Conservation (phyloP, 1,140 invertebrate genomes). For the Ectropis grisescens region DNA sequence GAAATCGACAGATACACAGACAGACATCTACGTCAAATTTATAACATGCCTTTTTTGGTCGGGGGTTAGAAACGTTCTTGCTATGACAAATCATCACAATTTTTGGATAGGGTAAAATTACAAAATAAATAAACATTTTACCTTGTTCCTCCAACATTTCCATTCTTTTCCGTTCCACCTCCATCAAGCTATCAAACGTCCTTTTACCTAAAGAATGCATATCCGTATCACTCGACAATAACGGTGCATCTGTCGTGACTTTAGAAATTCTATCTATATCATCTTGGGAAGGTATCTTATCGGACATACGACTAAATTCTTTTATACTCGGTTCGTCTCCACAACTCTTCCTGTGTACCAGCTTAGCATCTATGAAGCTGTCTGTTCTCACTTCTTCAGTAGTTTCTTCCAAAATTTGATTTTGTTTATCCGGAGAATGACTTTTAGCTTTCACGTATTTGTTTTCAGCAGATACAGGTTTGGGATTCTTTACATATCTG, state of each 20-base stretch:
- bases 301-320: slow-evolving; percentile 35
- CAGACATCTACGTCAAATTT: too few relatives aligned
- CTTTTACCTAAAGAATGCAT: slow-evolving; percentile 81
- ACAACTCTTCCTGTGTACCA: slow-evolving; percentile 59
- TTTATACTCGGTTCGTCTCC: slow-evolving; percentile 54
- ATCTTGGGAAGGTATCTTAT: slow-evolving; percentile 80
- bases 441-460: slow-evolving; percentile 56
- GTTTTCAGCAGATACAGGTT: slow-evolving; percentile 43
- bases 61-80: too few relatives aligned
- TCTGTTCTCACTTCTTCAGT: slow-evolving; percentile 21
- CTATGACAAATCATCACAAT: too few relatives aligned
- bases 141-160: slow-evolving; percentile 92
- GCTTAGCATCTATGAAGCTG: slow-evolving; percentile 16
- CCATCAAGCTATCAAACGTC: slow-evolving; percentile 89
- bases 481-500: slow-evolving; percentile 59
- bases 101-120: too few relatives aligned
- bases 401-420: slow-evolving; percentile 37
- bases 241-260: slow-evolving; percentile 85
- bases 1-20: too few relatives aligned
- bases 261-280: slow-evolving; percentile 90
- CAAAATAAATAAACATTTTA: too few relatives aligned
- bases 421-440: slow-evolving; percentile 50
- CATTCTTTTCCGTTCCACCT: slow-evolving; percentile 90
- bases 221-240: slow-evolving; percentile 74
- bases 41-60: too few relatives aligned